Conservation (phyloP, 2,797 vertebrate species). For the Onychomys torridus region DNA sequence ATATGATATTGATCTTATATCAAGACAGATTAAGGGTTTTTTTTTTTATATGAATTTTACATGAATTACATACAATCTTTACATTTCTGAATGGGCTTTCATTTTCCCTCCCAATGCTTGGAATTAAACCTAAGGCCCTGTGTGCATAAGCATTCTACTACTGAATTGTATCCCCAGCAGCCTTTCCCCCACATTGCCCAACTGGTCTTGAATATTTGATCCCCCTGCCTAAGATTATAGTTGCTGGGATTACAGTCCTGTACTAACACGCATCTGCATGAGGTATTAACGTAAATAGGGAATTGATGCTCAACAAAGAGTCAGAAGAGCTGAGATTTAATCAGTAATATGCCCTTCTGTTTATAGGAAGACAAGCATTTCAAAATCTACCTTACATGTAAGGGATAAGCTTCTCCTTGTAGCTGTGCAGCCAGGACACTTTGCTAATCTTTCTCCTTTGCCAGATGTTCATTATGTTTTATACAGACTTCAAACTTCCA, state of each 20-base stretch:
- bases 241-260: neutral
- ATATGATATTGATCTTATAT: neutral
- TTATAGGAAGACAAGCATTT: neutral
- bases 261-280: neutral
- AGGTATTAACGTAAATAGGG: neutral
- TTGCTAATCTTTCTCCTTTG: neutral
- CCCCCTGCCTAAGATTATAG: neutral
- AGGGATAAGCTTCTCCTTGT: neutral
- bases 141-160: neutral
- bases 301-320: neutral
- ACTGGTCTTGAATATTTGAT: neutral
- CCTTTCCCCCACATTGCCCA: neutral
- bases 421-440: neutral
- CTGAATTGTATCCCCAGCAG: neutral
- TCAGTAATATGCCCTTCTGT: neutral
- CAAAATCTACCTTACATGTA: neutral
- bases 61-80: neutral
- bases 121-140: neutral
- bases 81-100: neutral
- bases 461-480: neutral
- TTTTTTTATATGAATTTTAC: neutral
- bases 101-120: neutral
- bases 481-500: neutral
- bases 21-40: neutral
- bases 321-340: neutral